Evolutionary conservation across 2,797 vertebrate genomes (phyloP), one percentile per base, ranked within the genome.

Genomic region (Molossus alvarezi): DNA sequence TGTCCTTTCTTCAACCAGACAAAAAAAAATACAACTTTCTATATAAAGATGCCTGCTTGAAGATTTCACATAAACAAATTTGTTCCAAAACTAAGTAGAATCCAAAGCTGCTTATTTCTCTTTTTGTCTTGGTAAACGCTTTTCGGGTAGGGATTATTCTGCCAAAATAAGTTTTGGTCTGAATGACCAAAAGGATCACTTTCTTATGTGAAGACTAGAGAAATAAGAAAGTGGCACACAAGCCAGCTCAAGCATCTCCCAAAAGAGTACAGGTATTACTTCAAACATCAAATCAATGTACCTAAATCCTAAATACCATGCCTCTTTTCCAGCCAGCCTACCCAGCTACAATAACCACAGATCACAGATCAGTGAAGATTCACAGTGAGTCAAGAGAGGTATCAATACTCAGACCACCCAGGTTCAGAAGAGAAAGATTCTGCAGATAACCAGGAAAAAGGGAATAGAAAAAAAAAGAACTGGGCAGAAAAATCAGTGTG

Each of bases 21-120:
- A 71, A 89, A 23, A 85, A 45, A 45, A 45, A 45, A 45, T 33
- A 33, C 33, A 27, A 58, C 45, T 71, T 88, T 55, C 76, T 55
- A 73, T 45, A 9, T 67, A 18, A 85, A 23, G 27, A 85, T 51
- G 9, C n/a, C n/a, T 91, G 5, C 51, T 20, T 51, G 48, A 95
- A 83, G 21, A 96, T 73, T 82, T 77, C 65, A 92, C 33, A 75
- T 23, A 58, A 88, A 45, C 37, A 58, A 82, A 64, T 82, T 23
- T 17, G 1, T 83, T 82, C n/a, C 41, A 79, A 91, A 80, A 29
- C 45, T 95, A 92, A 67, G 55, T 27, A 91, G 88, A 93, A 88
- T 23, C 13, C 57, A 69, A 91, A 80, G 23, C 29, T 80, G 23
- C 67, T 48, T 88, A 23, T 65, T 73, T 88, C 48, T 73, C 18